A percentile compares a stretch with the other conserved stretches of the same genome.
phyloP scores from a whole-genome alignment of 2,888 invertebrate genomes.

The Teinopalpus imperialis region DNA sequence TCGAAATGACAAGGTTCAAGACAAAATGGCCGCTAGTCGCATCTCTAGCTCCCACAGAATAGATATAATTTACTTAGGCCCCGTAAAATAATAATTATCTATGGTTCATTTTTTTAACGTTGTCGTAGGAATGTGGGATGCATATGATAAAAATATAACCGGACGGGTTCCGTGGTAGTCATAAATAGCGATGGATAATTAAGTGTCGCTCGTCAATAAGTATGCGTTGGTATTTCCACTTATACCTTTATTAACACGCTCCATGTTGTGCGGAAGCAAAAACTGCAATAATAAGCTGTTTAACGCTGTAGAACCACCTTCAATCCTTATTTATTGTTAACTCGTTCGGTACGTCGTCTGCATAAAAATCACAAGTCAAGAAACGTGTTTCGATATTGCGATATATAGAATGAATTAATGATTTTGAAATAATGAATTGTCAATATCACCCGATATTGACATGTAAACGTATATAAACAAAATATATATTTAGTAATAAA shows the following conservation, averaged over 20 bases:
- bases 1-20: conserved; percentile 30
- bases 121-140: conserved; percentile 46
- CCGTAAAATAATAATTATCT: conserved; percentile 75
- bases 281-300: conserved; percentile 5
- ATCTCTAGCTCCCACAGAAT: conserved; percentile 40
- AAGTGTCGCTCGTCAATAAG: not conserved
- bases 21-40: conserved; percentile 31
- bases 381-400: not conserved
- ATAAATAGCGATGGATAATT: conserved; percentile 6
- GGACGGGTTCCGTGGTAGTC: conserved; percentile 3
- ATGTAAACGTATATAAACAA: too few relatives aligned
- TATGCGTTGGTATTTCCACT: conserved; percentile 8
- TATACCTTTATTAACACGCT: conserved; percentile 13
- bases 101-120: conserved; percentile 46
- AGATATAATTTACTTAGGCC: conserved; percentile 64
- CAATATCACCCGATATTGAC: too few relatives aligned
- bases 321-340: conserved; percentile 9
- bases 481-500: too few relatives aligned
- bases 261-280: conserved; percentile 7
- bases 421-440: too few relatives aligned
- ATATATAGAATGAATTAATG: too few relatives aligned
- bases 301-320: not conserved
- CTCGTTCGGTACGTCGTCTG: not conserved
- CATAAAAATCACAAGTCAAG: conserved; percentile 1
- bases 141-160: conserved; percentile 27